A percentile compares a stretch with the other conserved stretches of the same genome.
Conservation (phyloP, 2,888 invertebrate species). For the Smittia aterrima region DNA sequence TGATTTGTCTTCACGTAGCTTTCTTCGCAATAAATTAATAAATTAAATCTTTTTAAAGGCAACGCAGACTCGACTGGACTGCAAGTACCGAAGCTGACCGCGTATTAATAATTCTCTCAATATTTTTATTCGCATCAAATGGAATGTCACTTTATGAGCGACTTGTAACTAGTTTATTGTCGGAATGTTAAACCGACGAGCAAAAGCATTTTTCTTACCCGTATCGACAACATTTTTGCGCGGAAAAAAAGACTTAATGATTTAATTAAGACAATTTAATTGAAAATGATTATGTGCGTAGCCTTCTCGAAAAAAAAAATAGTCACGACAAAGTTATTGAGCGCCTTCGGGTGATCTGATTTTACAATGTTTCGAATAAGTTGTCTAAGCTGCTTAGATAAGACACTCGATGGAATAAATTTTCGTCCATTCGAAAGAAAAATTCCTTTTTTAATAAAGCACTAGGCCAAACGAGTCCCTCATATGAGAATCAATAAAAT, state of each 20-base stretch:
- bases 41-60: slow-evolving; percentile 35
- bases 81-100: neutral
- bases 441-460: no score
- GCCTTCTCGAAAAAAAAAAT: neutral
- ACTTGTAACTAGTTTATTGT: slow-evolving; percentile 24
- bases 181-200: slow-evolving; percentile 7
- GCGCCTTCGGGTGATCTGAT: neutral
- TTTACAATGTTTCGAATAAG: neutral
- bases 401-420: no score
- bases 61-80: neutral
- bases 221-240: neutral
- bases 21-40: slow-evolving; percentile 9
- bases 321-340: neutral
- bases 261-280: slow-evolving; percentile 41
- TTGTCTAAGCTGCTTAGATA: no score
- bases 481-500: neutral
- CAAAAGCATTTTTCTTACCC: neutral
- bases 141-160: slow-evolving; percentile 34
- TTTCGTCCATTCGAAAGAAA: no score
- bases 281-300: slow-evolving; percentile 32
- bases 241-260: slow-evolving; percentile 27
- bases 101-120: slow-evolving; percentile 11
- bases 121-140: slow-evolving; percentile 1
- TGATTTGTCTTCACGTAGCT: slow-evolving; percentile 38
- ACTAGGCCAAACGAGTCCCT: neutral